These are phyloP conservation scores for Ciconia maguari DNA, from an alignment of 2,113 vertebrate species.

Conservation along the genomic window DNA sequence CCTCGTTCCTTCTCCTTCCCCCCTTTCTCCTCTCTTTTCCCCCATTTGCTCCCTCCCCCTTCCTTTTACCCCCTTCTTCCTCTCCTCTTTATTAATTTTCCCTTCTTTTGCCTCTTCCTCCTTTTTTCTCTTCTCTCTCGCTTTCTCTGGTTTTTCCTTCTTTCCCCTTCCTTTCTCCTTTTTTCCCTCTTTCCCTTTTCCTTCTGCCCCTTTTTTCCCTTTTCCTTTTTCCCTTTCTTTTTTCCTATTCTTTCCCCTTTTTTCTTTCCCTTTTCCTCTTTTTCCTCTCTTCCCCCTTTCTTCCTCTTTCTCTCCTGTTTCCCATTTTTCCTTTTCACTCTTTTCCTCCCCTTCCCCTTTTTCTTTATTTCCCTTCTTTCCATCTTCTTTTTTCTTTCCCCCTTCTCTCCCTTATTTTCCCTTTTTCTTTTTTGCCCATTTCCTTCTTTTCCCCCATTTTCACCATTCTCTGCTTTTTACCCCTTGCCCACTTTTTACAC, in stretches of 20 bases:
- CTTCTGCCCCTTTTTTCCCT: accelerated
- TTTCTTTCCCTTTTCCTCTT: accelerated
- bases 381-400: not conserved
- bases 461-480: not conserved
- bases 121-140: no score
- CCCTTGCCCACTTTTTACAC: not conserved
- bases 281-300: accelerated
- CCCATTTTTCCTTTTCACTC: not conserved
- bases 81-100: not conserved
- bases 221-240: no score
- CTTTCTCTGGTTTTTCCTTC: no score
- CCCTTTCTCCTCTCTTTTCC: accelerated
- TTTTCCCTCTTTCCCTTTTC: no score
- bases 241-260: accelerated
- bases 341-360: not conserved
- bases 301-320: not conserved
- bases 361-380: accelerated
- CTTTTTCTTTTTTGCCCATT: accelerated
- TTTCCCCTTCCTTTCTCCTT: no score
- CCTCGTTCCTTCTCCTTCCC: not conserved
- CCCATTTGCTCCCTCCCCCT: no score
- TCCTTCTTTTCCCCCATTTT: not conserved
- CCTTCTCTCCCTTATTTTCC: accelerated
- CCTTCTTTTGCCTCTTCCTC: not conserved
- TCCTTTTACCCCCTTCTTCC: not conserved